A percentile compares a stretch with the other conserved stretches of the same genome.
phyloP scores from a whole-genome alignment of 2,113 vertebrate species.

The Thamnaconus septentrionalis region DNA sequence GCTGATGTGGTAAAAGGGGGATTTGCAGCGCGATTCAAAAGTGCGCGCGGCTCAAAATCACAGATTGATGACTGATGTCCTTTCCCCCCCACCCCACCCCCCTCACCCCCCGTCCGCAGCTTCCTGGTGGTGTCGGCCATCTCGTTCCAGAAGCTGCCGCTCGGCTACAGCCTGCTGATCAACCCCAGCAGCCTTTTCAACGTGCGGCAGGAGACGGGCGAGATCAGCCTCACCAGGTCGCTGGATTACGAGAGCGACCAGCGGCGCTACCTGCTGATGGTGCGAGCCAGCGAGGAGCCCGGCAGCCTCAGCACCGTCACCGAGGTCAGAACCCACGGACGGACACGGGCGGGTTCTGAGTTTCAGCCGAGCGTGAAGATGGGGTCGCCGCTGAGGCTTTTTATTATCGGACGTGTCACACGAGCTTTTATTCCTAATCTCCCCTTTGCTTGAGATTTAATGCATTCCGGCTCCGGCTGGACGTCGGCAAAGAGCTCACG shows the following conservation, averaged over 20 bases:
- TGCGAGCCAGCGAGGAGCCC: conserved; percentile 79
- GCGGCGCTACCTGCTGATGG: conserved; percentile 81
- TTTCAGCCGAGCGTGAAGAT: conserved; percentile 11
- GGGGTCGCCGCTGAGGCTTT: conserved; percentile 11
- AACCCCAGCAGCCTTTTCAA: conserved; percentile 86
- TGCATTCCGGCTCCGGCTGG: background rate
- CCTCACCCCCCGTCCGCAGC: conserved; percentile 62
- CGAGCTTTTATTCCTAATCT: too few species aligned
- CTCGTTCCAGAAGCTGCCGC: conserved; percentile 83
- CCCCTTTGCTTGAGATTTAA: conserved; percentile 9
- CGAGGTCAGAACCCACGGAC: conserved; percentile 74
- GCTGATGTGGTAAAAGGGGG: conserved; percentile 34
- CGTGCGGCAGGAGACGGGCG: conserved; percentile 77
- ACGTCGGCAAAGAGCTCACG: too few species aligned
- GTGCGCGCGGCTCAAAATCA: conserved; percentile 18
- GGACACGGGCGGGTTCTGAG: background rate
- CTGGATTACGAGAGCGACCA: conserved; percentile 86
- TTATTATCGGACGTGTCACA: background rate
- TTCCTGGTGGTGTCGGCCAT: conserved; percentile 81
- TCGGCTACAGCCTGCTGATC: conserved; percentile 84
- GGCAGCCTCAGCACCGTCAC: conserved; percentile 77
- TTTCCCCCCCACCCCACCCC: conserved; percentile 1
- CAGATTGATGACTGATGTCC: conserved; percentile 9
- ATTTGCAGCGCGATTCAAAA: conserved; percentile 44
- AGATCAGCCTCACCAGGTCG: conserved; percentile 77